Evolutionary conservation across 2,797 vertebrate genomes (phyloP).

Genomic region (Girardinus metallicus): DNA sequence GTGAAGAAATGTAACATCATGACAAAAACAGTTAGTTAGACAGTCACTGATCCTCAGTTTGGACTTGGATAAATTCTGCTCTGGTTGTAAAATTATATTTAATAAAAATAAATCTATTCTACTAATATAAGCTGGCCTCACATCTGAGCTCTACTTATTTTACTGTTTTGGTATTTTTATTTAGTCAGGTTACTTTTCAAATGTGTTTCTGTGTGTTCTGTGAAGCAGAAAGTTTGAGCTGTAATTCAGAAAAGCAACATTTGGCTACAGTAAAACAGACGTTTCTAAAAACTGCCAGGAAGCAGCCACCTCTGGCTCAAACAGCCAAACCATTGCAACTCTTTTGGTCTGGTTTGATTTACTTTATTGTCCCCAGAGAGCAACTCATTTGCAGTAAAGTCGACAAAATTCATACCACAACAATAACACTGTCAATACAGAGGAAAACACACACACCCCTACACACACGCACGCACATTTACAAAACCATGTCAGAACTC

Average conservation of each 20-base stretch:
- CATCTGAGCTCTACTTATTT: not conserved
- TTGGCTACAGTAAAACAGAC: not conserved
- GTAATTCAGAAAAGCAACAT: not conserved
- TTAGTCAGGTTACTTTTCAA: not conserved
- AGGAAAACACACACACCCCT: too few relatives aligned
- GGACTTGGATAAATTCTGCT: not conserved
- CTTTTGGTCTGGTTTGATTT: not conserved
- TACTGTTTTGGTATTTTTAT: not conserved
- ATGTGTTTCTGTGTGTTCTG: not conserved
- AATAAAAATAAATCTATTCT: not conserved
- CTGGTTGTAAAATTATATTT: not conserved
- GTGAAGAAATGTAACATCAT: not conserved
- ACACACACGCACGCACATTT: too few relatives aligned
- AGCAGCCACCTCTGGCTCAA: not conserved
- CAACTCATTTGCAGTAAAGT: too few relatives aligned
- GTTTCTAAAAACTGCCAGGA: not conserved
- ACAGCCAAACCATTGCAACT: not conserved
- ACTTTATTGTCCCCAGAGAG: too few relatives aligned
- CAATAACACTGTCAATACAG: too few relatives aligned
- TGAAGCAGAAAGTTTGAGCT: not conserved
- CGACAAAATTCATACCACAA: too few relatives aligned
- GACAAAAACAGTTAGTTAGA: not conserved
- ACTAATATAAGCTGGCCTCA: not conserved
- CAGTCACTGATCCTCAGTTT: not conserved
- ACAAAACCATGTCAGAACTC: too few relatives aligned